Conservation (phyloP, 2,888 invertebrate genomes). For the Cryptophagus acutangulus region DNA sequence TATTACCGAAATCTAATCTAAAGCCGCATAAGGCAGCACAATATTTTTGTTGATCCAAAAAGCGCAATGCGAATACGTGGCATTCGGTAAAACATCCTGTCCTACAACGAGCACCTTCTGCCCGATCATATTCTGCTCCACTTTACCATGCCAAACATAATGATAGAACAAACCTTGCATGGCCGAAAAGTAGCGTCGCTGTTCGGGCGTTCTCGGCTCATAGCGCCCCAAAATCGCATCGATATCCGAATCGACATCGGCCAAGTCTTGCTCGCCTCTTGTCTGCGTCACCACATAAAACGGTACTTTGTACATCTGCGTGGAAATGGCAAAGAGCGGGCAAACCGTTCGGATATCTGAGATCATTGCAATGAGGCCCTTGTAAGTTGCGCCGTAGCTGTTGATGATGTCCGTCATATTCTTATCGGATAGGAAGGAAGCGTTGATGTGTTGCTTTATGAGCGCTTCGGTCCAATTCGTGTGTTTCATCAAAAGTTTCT, state of each 20-base stretch:
- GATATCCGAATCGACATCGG: conserved; percentile 57
- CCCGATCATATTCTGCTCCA: conserved; percentile 56
- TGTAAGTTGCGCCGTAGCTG: conserved; percentile 61
- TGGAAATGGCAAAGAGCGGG: conserved; percentile 66
- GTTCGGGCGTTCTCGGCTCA: conserved; percentile 66
- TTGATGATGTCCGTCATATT: conserved; percentile 61
- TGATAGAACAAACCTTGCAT: conserved; percentile 80
- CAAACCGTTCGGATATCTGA: conserved; percentile 76
- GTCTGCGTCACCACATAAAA: conserved; percentile 71
- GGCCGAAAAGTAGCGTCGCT: conserved; percentile 68
- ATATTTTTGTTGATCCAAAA: conserved; percentile 71
- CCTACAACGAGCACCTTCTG: conserved; percentile 61
- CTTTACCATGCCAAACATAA: conserved; percentile 71
- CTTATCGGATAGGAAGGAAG: conserved; percentile 59
- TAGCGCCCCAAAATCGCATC: conserved; percentile 78
- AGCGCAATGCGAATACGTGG: conserved; percentile 68
- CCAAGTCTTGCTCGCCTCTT: conserved; percentile 47
- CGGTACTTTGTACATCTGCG: conserved; percentile 59
- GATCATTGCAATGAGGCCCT: conserved; percentile 66
- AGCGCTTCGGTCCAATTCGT: conserved; percentile 63
- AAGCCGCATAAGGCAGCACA: conserved; percentile 68
- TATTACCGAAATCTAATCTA: conserved; percentile 60
- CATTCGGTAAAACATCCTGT: conserved; percentile 63
- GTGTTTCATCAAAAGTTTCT: conserved; percentile 56
- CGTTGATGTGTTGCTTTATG: conserved; percentile 59